Conservation (phyloP, 2,797 vertebrate genomes). For the Chrysocyon brachyurus region DNA sequence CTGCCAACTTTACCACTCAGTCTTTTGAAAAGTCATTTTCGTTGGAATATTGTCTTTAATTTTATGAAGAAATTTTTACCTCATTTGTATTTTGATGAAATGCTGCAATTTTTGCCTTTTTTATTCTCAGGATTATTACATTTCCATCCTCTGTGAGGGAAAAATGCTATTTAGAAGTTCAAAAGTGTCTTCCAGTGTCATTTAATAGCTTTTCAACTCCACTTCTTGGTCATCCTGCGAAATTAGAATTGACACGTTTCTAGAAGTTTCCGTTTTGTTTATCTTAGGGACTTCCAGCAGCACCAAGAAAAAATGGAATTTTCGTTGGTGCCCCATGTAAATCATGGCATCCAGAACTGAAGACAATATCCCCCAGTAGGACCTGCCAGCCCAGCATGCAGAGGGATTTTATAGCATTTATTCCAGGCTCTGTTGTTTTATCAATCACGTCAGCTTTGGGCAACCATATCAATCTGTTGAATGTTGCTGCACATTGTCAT, state of each 20-base stretch:
- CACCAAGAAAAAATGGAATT: background rate
- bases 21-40: slow-evolving; percentile 15
- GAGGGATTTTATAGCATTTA: background rate
- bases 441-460: background rate
- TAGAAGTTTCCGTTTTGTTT: slow-evolving; percentile 33
- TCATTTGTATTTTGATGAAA: background rate
- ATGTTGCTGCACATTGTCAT: background rate
- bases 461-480: background rate
- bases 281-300: background rate
- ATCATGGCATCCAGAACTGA: background rate
- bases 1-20: background rate
- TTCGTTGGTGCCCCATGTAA: background rate
- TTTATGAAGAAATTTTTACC: background rate
- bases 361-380: background rate
- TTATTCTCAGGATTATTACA: background rate
- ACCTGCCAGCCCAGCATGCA: background rate
- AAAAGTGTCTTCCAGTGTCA: background rate
- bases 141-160: background rate
- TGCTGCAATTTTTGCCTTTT: background rate
- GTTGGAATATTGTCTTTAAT: background rate
- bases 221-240: background rate
- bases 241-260: background rate
- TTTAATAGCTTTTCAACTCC: background rate
- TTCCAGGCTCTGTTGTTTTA: slow-evolving; percentile 11
- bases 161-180: background rate